Conservation (phyloP, 2,888 invertebrate genomes). For the Rotaria magnacalcarata region DNA sequence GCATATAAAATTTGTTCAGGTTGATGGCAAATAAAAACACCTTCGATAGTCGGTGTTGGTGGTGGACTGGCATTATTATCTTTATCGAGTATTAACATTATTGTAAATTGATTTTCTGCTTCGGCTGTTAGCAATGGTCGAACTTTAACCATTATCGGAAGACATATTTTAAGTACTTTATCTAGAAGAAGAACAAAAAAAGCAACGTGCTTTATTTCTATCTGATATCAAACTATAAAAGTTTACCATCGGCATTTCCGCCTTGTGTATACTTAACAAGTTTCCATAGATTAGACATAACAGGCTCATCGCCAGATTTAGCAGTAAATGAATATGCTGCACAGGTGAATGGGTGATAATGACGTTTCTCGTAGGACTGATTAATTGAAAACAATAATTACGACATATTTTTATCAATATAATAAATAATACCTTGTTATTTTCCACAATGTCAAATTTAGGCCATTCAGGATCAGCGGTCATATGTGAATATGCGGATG, state of each 20-base stretch:
- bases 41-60: conserved; percentile 29
- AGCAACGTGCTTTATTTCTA: no score
- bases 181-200: conserved; percentile 5
- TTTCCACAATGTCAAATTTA: conserved; percentile 13
- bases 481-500: background rate
- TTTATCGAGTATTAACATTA: conserved; percentile 36
- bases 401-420: background rate
- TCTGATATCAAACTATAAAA: background rate
- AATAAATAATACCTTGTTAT: background rate
- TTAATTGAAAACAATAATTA: background rate
- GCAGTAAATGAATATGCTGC: background rate
- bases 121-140: background rate
- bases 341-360: background rate
- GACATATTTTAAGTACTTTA: conserved; percentile 25
- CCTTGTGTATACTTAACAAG: conserved; percentile 46
- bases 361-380: background rate
- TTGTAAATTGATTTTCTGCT: conserved; percentile 38
- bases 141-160: conserved; percentile 8
- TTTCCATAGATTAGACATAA: conserved; percentile 45
- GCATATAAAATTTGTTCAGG: conserved; percentile 37
- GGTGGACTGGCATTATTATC: background rate
- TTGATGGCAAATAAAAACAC: conserved; percentile 37
- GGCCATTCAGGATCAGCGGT: background rate
- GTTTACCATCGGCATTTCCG: conserved; percentile 40
- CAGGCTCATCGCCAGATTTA: conserved; percentile 38